Conservation (phyloP, 2,797 vertebrate species). For the Potorous gilbertii region DNA sequence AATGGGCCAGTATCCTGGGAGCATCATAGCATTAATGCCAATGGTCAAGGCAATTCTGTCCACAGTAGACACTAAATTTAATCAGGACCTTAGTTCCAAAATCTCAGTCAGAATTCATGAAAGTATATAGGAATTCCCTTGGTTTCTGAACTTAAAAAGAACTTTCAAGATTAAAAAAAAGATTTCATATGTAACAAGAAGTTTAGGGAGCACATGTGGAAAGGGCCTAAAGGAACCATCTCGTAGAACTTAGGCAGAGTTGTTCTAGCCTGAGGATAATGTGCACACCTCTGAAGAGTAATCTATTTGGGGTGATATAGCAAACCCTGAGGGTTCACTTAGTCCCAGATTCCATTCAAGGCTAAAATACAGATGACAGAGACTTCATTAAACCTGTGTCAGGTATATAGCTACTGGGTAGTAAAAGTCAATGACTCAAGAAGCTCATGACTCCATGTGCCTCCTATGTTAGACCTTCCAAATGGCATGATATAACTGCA, state of each 20-base stretch:
- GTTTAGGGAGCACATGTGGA: neutral
- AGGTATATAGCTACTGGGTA: neutral
- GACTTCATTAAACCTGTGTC: neutral
- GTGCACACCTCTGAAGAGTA: neutral
- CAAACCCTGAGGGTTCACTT: neutral
- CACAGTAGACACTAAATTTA: neutral
- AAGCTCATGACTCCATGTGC: neutral
- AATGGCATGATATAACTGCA: neutral
- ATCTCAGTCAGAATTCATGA: neutral
- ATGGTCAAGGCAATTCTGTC: neutral
- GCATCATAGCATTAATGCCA: neutral
- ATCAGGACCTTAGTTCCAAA: neutral
- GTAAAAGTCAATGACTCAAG: neutral
- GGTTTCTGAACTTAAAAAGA: neutral
- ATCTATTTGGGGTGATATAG: neutral
- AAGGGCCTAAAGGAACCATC: neutral
- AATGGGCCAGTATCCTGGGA: neutral
- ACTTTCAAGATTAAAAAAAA: neutral
- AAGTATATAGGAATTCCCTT: neutral
- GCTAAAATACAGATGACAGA: neutral
- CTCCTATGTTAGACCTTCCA: neutral
- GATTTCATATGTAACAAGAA: neutral
- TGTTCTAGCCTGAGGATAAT: neutral
- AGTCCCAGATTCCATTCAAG: neutral
- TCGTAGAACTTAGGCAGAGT: neutral